These are phyloP conservation scores for Eudasyphora cyanicolor DNA, from an alignment of 2,888 invertebrate genomes.

Conservation along the genomic window DNA sequence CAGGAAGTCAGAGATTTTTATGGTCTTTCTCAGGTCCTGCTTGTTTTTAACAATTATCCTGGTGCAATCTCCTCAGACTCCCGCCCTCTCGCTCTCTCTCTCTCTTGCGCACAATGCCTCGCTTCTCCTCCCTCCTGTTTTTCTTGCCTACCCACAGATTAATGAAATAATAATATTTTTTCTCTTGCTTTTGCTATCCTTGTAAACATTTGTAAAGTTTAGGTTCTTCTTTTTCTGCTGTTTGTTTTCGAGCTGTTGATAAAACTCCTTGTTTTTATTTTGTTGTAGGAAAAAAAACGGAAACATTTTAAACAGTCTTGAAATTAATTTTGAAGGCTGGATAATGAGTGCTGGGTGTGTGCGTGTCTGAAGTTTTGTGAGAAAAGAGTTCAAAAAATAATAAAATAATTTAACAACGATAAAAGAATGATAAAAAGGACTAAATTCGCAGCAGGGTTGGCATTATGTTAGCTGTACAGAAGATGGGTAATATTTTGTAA, in stretches of 20 bases:
- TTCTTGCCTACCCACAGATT: background rate
- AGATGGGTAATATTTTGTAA: no score
- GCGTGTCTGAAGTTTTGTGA: no score
- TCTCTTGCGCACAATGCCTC: conserved; percentile 50
- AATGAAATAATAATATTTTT: background rate
- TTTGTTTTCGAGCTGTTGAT: background rate
- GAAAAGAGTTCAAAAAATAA: no score
- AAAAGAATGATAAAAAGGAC: no score
- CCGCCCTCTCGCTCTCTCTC: background rate
- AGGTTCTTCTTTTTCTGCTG: background rate
- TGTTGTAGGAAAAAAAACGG: background rate
- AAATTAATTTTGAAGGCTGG: conserved; percentile 4
- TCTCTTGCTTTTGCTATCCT: background rate
- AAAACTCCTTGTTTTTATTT: background rate
- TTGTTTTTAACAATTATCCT: no score
- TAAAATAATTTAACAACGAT: no score
- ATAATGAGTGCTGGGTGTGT: no score
- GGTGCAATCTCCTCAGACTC: no score
- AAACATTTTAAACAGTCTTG: conserved; percentile 34
- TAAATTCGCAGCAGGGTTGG: no score
- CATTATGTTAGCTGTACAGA: no score
- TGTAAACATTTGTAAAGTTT: conserved; percentile 31
- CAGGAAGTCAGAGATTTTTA: background rate
- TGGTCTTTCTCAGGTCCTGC: background rate
- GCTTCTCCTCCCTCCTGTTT: background rate